A percentile compares a stretch with the other conserved stretches of the same genome.
Evolutionary conservation across 2,797 vertebrate genomes (phyloP).

Genomic region (Chaunax sp.): DNA sequence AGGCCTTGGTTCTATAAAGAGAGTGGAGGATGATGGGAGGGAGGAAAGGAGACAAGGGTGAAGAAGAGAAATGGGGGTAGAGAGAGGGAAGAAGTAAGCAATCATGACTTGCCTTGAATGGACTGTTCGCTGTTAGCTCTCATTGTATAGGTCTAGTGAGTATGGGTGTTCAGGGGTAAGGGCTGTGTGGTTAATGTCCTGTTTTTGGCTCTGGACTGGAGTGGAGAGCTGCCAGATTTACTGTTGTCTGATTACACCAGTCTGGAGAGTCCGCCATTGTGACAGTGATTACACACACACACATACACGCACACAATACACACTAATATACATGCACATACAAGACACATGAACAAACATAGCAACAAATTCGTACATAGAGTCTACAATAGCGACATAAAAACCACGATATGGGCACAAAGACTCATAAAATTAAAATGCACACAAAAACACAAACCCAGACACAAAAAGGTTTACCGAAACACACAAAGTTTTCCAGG

Average conservation of each 20-base stretch:
- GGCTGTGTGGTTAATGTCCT: slow-evolving; percentile 66
- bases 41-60: slow-evolving; percentile 57
- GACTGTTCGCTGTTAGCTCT: slow-evolving; percentile 53
- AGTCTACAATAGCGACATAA: neutral
- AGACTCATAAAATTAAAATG: neutral
- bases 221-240: slow-evolving; percentile 73
- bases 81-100: slow-evolving; percentile 57
- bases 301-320: slow-evolving; percentile 37
- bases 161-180: slow-evolving; percentile 55
- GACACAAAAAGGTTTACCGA: slow-evolving; percentile 1
- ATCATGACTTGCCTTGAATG: slow-evolving; percentile 40
- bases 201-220: slow-evolving; percentile 66
- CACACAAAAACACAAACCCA: slow-evolving; percentile 8
- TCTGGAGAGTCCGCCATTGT: slow-evolving; percentile 69
- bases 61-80: slow-evolving; percentile 66
- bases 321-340: slow-evolving; percentile 30
- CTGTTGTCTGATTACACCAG: slow-evolving; percentile 76
- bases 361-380: slow-evolving; percentile 19
- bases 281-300: slow-evolving; percentile 46
- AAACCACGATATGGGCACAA: slow-evolving; percentile 22
- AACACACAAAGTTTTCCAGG: slow-evolving; percentile 36
- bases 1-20: slow-evolving; percentile 78
- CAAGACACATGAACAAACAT: slow-evolving; percentile 22
- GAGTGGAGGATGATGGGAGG: slow-evolving; percentile 69
- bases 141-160: slow-evolving; percentile 61